Evolutionary conservation across 2,113 vertebrate species (phyloP), one percentile per base, ranked within the genome.

Genomic region (Peromyscus maniculatus): DNA sequence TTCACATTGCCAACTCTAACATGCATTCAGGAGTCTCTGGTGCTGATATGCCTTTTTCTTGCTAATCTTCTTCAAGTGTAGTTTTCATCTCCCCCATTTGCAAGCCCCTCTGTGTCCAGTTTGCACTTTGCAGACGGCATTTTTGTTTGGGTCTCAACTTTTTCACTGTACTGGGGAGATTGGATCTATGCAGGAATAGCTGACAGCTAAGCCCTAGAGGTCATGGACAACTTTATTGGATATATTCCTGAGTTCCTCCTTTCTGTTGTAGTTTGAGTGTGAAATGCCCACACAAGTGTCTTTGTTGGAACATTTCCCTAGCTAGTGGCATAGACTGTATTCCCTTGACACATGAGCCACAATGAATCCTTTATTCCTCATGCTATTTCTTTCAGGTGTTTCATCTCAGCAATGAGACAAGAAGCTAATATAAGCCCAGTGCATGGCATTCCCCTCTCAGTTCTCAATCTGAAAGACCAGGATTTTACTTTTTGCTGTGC

Each of bases 401-500:
- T 33, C 39, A 33, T 66, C 59, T 26, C n/a, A 83, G 22, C 7
- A 46, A 17, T 87, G 64, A 87, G 43, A 87, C 7, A 49, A 31
- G 8, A 7, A 49, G 9, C 39, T 87, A 67, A 22, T 52, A 55
- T 15, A 6, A 24, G 31, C n/a, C 13, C 8, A 36, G 13, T 26
- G 22, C 8, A 0, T 1, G 7, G 9, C 10, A 36, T 2, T 87
- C 43, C 22, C 3, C 19, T 62, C 8, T n/a, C 5, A 21, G 19
- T 19, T 92, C 3, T 46, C 24, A 52, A 1, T 26, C 7, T 19
- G 8, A 52, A 55, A 17, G 31, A 0, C 2, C 15, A 3, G 9
- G 3, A 78, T 62, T 52, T 22, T 57, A 39, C 7, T 22, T 4
- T 89, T 24, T 17, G 4, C 19, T 69, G 5, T 28, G n/a, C 31